Base-by-base conservation (phyloP, 1,140 invertebrate genomes). In the Diorhabda sublineata region DNA sequence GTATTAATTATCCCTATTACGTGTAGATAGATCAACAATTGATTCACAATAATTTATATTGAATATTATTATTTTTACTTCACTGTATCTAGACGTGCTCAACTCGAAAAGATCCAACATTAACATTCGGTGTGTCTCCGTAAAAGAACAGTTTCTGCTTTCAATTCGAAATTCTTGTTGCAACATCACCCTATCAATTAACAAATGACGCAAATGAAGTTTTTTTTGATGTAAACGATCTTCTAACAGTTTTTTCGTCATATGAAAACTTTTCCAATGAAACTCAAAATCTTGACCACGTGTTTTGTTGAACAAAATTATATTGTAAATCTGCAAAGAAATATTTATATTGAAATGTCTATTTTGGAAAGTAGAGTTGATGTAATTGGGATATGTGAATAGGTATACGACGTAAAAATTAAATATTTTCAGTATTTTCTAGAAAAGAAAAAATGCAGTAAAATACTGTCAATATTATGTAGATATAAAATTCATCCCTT, bases 51-150 rank as follows among this genome's bases (percentile, higher is more conserved):
- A 52, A 4, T 52, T 52, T 52, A 52, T 52, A 8, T 52, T 52
- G n/a, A 52, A 52, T 8, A 4, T 52, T 6, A 57, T 56, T 52
- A 64, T 62, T 76, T 79, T 75, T 76, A 91, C 87, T 73, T 88
- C 86, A 72, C 87, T 87, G 74, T 93, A 93, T 74, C 87, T 84
- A 77, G 89, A 91, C 42, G 86, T 87, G 4, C 87, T 83, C 11
- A 93, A 78, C 64, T 82, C 81, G 42, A 92, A 83, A n/a, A 93
- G 75, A 80, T 90, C 85, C 5, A 85, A 73, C 60, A 92, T 82
- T 61, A 92, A 84, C 5, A 80, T 76, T 63, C 83, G 81, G 73
- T 92, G 91, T 3, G 86, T 85, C 56, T 83, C 79, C 0, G 87
- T 88, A 42, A 88, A 76, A 8, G 79, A 78, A 56, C 79, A 75